Base-by-base conservation (phyloP, 2,113 vertebrate species). In the Poeciliopsis retropinna region DNA sequence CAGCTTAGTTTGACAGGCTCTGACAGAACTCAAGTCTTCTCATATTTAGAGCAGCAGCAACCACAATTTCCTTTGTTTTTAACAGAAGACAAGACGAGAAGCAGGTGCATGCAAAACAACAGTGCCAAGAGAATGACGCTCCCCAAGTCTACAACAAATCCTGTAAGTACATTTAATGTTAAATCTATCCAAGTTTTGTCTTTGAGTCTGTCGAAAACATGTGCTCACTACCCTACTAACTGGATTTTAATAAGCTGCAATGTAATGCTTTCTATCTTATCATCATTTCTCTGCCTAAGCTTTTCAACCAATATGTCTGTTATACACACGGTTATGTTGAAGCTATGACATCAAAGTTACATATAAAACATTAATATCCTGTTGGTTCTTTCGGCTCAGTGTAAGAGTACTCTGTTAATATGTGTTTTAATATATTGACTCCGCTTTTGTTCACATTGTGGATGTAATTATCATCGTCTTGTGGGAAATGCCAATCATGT, bases 61-160 rank as follows among this genome's bases (percentile, higher is more conserved):
- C 87, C 88, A 85, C 90, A 85, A 39, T 51, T 90, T 92, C 86
- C 86, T 88, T 34, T 82, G n/a, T 78, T 14, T 51, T 51, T 19
- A 82, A 51, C 75, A 29, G 78, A 87, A 80, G 76, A 64, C 72
- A 41, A 30, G 3, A n/a, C 70, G 37, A 67, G 31, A 4, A 37
- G 68, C 87, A 88, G 90, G 75, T 88, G 81, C 70, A 73, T 67
- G 75, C 30, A 70, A 64, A 78, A 75, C 27, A 73, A 17, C 27
- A 75, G 30, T 15, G 34, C 51, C 69, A 68, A 47, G 44, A n/a
- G 37, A 44, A 81, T 39, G 47, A 41, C 27, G 27, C 82, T 29
- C 27, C 3, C 70, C 60, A 22, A 14, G 13, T 19, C 1, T 22
- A 25, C 62, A n/a, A 25, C 27, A n/a, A 29, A 65, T 69, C 69